Conservation (phyloP, 1,140 invertebrate genomes). For the Pseudomyrmex concolor region DNA sequence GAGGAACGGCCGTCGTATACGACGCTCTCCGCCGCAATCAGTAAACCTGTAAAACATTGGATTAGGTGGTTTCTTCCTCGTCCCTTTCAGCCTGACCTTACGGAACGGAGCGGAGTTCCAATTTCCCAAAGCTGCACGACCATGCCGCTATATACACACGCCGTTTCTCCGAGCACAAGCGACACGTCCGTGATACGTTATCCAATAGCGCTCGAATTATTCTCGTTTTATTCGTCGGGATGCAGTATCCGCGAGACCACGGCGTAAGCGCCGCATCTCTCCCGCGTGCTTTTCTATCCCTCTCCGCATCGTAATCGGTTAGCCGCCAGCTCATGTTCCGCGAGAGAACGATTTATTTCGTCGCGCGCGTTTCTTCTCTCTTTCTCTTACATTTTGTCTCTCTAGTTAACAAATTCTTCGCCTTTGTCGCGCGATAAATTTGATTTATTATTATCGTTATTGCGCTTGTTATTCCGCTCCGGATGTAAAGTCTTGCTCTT, state of each 20-base stretch:
- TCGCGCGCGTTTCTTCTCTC: conserved; percentile 19
- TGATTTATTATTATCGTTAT: conserved; percentile 63
- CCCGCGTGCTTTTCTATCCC: conserved; percentile 22
- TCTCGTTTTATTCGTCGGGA: conserved; percentile 53
- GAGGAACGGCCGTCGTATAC: conserved; percentile 43
- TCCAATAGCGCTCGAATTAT: conserved; percentile 64
- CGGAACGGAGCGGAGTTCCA: conserved; percentile 61
- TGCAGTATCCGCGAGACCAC: conserved; percentile 45
- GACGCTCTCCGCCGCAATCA: conserved; percentile 75
- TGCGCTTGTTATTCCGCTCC: conserved; percentile 57
- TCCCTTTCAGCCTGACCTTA: conserved; percentile 58
- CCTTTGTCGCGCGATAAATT: conserved; percentile 60
- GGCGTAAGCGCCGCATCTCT: conserved; percentile 13
- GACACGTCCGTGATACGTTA: conserved; percentile 59
- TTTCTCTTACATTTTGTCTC: conserved; percentile 26
- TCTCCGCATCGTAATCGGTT: conserved; percentile 52
- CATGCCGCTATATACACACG: conserved; percentile 12
- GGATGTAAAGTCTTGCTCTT: conserved; percentile 55
- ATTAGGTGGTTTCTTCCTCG: conserved; percentile 72
- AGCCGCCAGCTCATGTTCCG: conserved; percentile 30
- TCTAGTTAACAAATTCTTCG: conserved; percentile 57
- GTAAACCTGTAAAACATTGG: conserved; percentile 81
- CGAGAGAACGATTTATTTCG: conserved; percentile 46
- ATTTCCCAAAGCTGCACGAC: conserved; percentile 57
- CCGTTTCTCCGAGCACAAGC: conserved; percentile 24